Percentiles rank a stretch among this genome's conserved stretches.
Conservation (phyloP, 2,113 vertebrate genomes). For the Solea solea region DNA sequence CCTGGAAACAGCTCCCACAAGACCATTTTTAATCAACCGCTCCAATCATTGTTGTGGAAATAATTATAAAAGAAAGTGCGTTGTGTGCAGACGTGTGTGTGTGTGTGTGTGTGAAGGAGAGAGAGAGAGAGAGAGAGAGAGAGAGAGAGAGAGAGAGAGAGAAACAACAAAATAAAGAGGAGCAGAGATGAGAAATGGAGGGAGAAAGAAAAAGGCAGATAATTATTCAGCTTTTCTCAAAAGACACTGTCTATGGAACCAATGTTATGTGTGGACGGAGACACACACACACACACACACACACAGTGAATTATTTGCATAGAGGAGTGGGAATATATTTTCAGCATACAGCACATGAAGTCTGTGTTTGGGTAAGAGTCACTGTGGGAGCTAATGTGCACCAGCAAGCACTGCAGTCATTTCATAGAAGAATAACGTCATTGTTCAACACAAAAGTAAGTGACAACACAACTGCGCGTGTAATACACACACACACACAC, state of each 20-base stretch:
- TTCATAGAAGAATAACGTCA: conserved; percentile 34
- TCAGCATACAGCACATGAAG: background rate
- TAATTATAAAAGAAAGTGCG: conserved; percentile 60
- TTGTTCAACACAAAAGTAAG: conserved; percentile 39
- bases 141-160: background rate
- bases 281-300: background rate
- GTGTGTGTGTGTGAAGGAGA: background rate
- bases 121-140: conserved; percentile 2
- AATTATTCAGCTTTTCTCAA: conserved; percentile 50
- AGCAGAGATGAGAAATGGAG: conserved; percentile 24
- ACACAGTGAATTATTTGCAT: conserved; percentile 10
- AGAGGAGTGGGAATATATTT: background rate
- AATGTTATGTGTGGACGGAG: conserved; percentile 21
- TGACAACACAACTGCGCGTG: conserved; percentile 29
- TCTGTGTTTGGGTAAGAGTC: background rate
- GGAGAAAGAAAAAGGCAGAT: conserved; percentile 18
- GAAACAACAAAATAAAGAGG: conserved; percentile 34
- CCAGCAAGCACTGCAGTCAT: background rate
- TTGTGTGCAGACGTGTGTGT: background rate
- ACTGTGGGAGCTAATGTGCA: background rate
- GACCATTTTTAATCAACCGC: conserved; percentile 73
- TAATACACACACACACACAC: background rate
- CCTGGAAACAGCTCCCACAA: conserved; percentile 65
- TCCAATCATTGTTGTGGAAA: conserved; percentile 71
- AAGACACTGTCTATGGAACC: conserved; percentile 31